Percentiles rank a stretch among this genome's conserved stretches.
These are phyloP conservation scores for Lepidocyrtinus sp. DNA, from an alignment of 2,888 invertebrate species.

Conservation along the genomic window DNA sequence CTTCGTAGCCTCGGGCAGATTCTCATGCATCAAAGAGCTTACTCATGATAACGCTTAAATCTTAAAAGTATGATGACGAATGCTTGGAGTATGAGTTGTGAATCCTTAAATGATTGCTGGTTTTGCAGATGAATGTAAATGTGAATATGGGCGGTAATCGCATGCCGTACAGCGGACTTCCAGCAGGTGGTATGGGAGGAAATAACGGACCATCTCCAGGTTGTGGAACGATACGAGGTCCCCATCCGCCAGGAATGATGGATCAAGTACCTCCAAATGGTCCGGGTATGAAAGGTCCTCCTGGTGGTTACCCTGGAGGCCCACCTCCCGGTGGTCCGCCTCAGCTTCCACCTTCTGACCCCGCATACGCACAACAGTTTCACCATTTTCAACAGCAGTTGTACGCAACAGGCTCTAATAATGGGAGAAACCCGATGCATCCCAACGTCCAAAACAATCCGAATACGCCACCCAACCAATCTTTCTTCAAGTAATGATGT, in stretches of 20 bases:
- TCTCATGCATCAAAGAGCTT: constrained; percentile 36
- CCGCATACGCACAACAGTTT: constrained; percentile 95
- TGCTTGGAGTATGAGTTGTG: too few relatives aligned
- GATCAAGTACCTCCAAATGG: constrained; percentile 74
- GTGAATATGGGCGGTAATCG: constrained; percentile 70
- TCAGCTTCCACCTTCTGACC: constrained; percentile 89
- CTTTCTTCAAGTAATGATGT: constrained; percentile 69
- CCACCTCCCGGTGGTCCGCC: constrained; percentile 86
- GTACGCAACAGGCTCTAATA: constrained; percentile 85
- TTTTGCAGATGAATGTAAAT: constrained; percentile 70
- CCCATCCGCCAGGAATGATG: constrained; percentile 71
- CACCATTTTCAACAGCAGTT: constrained; percentile 96
- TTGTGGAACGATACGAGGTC: constrained; percentile 69
- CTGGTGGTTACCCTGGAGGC: constrained; percentile 80
- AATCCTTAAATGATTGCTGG: constrained; percentile 3
- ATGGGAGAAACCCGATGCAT: constrained; percentile 75
- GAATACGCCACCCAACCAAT: constrained; percentile 69
- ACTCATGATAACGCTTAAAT: too few relatives aligned
- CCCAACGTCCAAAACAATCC: constrained; percentile 69
- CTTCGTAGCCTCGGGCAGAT: constrained; percentile 46
- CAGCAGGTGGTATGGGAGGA: constrained; percentile 69
- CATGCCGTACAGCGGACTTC: constrained; percentile 66
- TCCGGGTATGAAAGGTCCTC: constrained; percentile 72
- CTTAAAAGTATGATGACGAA: too few relatives aligned
- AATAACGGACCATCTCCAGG: constrained; percentile 70